phyloP scores from a whole-genome alignment of 2,888 invertebrate species.

The Nephrotoma flavescens region DNA sequence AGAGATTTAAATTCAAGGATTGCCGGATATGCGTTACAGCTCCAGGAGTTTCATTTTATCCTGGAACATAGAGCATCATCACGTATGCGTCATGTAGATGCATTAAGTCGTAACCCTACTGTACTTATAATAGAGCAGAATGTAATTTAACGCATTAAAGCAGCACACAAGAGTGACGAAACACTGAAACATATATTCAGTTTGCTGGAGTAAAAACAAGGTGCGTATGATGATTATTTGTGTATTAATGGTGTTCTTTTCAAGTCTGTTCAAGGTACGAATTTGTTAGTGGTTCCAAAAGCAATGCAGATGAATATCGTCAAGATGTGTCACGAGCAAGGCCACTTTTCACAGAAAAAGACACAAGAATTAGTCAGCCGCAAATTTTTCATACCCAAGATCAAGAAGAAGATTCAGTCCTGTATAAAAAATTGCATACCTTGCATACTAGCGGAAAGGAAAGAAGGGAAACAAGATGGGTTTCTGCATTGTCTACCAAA shows the following conservation, averaged over 20 bases:
- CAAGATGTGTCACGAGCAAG: constrained; percentile 17
- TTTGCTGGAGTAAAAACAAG: too few species aligned
- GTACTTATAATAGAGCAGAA: constrained; percentile 12
- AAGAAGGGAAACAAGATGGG: constrained; percentile 21
- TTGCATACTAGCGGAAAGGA: constrained; percentile 5
- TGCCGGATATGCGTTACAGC: constrained; percentile 17
- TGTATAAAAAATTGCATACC: not conserved
- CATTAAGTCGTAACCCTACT: constrained; percentile 19
- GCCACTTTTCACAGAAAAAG: constrained; percentile 21
- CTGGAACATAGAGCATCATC: constrained; percentile 22
- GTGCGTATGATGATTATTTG: not conserved
- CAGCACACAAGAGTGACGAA: too few species aligned
- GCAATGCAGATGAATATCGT: constrained; percentile 22
- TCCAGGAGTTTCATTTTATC: constrained; percentile 20
- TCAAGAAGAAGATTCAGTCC: not conserved
- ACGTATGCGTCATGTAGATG: constrained; percentile 21
- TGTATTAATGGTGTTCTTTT: constrained; percentile 15
- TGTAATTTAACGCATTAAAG: too few species aligned
- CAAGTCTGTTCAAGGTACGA: constrained; percentile 10
- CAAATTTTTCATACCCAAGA: constrained; percentile 17
- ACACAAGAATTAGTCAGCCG: constrained; percentile 14
- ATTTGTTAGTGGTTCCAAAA: constrained; percentile 18
- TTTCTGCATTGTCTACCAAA: constrained; percentile 19
- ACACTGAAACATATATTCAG: too few species aligned
- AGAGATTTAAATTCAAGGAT: too few species aligned